Conservation (phyloP, 2,113 vertebrate species). For the Pachyramphus minor region DNA sequence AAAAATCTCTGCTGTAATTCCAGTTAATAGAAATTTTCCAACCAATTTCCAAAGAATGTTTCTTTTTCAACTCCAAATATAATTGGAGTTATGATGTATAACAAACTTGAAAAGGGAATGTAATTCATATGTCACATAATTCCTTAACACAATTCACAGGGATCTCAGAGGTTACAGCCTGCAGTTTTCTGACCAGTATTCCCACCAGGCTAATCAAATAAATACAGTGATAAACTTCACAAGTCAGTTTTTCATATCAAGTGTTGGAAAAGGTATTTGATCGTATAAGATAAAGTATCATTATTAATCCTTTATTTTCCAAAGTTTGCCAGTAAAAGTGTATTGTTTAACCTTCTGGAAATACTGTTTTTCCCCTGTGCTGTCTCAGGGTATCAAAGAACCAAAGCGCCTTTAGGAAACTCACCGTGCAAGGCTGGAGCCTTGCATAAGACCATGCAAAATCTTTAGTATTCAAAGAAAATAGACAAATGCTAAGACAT, state of each 20-base stretch:
- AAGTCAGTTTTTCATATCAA: slow-evolving; percentile 8
- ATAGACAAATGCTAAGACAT: background rate
- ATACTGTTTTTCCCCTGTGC: background rate
- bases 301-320: background rate
- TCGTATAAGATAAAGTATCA: background rate
- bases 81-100: background rate
- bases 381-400: background rate
- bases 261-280: background rate
- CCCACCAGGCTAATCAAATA: slow-evolving; percentile 24
- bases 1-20: background rate
- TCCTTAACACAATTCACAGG: slow-evolving; percentile 42
- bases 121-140: background rate
- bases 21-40: background rate
- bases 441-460: background rate
- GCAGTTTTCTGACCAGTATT: slow-evolving; percentile 39
- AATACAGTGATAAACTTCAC: slow-evolving; percentile 9
- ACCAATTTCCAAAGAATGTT: background rate
- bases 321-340: background rate
- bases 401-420: background rate
- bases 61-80: background rate
- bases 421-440: background rate
- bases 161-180: slow-evolving; percentile 22
- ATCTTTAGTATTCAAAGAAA: background rate
- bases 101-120: background rate
- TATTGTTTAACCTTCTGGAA: background rate